Conservation (phyloP, 2,888 invertebrate genomes). For the Gryllus longicercus region DNA sequence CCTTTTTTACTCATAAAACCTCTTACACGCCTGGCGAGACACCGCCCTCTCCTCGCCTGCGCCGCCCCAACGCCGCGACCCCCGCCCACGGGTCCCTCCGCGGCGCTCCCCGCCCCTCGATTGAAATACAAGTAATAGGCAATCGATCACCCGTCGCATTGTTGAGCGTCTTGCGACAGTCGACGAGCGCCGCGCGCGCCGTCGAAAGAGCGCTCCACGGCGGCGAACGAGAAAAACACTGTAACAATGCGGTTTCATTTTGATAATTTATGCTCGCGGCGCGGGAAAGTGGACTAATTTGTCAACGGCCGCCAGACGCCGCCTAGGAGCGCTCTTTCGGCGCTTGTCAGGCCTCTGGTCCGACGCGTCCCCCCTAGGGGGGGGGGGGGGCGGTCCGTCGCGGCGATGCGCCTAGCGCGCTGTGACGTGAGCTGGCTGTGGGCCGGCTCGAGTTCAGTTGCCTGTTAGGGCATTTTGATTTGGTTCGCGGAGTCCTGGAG, state of each 20-base stretch:
- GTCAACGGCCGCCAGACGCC: not conserved
- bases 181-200: not conserved
- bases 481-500: no score
- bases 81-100: no score
- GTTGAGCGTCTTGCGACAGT: no score
- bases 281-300: not conserved
- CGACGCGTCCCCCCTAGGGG: no score
- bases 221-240: not conserved
- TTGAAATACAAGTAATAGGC: slow-evolving; percentile 17
- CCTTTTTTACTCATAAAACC: slow-evolving; percentile 17
- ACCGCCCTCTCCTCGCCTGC: not conserved
- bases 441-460: no score
- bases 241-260: not conserved
- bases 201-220: not conserved
- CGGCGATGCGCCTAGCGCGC: no score
- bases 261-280: not conserved
- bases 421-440: no score
- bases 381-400: no score
- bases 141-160: not conserved
- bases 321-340: no score
- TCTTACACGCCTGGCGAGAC: not conserved
- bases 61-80: no score
- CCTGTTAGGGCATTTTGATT: no score
- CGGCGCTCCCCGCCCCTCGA: not conserved
- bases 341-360: no score